These are phyloP conservation scores for Tarsius wallacei DNA, from an alignment of 2,797 vertebrate species.

Conservation along the genomic window DNA sequence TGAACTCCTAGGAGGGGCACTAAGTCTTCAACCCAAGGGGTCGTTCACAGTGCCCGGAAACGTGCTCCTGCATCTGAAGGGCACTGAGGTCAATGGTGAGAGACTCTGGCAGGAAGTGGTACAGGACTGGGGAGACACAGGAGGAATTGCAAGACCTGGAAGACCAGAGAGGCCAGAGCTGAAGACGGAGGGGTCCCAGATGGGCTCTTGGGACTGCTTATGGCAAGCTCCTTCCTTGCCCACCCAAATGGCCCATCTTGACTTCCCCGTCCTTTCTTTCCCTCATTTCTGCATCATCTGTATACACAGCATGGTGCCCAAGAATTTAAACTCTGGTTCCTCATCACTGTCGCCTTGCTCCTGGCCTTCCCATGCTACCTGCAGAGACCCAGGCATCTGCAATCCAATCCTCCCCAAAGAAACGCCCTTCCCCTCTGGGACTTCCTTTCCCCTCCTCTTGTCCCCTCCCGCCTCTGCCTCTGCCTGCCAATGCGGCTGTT, in stretches of 20 bases:
- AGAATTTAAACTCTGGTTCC: background rate
- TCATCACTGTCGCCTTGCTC: background rate
- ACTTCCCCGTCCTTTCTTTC: background rate
- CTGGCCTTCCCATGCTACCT: too few species aligned
- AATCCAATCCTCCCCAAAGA: too few species aligned
- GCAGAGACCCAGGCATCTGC: accelerated
- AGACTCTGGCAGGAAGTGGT: background rate
- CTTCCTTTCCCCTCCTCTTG: background rate
- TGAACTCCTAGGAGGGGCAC: background rate
- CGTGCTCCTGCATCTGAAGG: background rate
- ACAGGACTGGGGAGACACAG: background rate
- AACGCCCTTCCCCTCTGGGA: accelerated
- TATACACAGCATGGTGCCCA: background rate
- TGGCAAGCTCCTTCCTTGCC: background rate
- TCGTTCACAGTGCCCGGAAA: background rate
- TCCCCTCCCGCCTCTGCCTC: background rate
- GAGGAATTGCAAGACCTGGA: background rate
- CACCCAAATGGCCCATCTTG: background rate
- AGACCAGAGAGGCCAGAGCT: background rate
- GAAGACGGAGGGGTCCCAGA: too few species aligned
- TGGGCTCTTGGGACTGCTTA: background rate
- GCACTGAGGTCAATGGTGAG: background rate
- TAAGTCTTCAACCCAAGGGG: too few species aligned
- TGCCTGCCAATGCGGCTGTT: background rate
- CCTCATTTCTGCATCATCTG: background rate